phyloP scores from a whole-genome alignment of 2,888 invertebrate genomes.

The Mimas tiliae region DNA sequence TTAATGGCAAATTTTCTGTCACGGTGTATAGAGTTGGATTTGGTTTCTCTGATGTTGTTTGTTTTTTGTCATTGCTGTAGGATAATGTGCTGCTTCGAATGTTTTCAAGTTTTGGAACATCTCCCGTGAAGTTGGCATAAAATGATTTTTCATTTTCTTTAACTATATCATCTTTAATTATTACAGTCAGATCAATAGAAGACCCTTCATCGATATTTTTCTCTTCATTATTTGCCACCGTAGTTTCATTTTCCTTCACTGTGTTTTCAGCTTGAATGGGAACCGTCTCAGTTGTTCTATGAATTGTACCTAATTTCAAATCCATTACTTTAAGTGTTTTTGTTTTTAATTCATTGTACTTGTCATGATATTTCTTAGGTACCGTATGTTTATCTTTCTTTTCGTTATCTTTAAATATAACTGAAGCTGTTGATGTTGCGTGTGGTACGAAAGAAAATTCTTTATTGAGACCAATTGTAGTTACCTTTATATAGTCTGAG shows the following conservation, averaged over 20 bases:
- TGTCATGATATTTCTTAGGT: conserved; percentile 73
- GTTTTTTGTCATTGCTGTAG: neutral
- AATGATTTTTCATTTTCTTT: conserved; percentile 41
- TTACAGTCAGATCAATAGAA: conserved; percentile 67
- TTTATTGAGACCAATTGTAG: conserved; percentile 35
- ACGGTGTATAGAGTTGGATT: conserved; percentile 32
- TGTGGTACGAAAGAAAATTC: conserved; percentile 45
- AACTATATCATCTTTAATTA: conserved; percentile 60
- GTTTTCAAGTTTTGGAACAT: conserved; percentile 50
- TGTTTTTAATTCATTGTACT: conserved; percentile 56
- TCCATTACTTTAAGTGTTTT: conserved; percentile 51
- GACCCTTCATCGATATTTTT: conserved; percentile 53
- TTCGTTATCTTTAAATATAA: conserved; percentile 42
- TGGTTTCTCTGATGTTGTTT: conserved; percentile 28
- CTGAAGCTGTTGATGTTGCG: conserved; percentile 38
- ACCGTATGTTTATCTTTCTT: conserved; percentile 60
- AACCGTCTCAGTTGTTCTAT: conserved; percentile 42
- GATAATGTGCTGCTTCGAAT: conserved; percentile 35
- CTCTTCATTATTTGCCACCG: conserved; percentile 35
- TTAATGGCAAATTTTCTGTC: conserved; percentile 29
- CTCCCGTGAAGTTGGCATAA: conserved; percentile 45
- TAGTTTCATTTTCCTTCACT: conserved; percentile 36
- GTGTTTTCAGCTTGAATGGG: conserved; percentile 37
- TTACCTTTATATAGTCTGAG: conserved; percentile 24
- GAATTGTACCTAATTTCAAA: conserved; percentile 41